These are phyloP conservation scores for Tridacna crocea DNA, from an alignment of 2,888 invertebrate species.

Conservation along the genomic window DNA sequence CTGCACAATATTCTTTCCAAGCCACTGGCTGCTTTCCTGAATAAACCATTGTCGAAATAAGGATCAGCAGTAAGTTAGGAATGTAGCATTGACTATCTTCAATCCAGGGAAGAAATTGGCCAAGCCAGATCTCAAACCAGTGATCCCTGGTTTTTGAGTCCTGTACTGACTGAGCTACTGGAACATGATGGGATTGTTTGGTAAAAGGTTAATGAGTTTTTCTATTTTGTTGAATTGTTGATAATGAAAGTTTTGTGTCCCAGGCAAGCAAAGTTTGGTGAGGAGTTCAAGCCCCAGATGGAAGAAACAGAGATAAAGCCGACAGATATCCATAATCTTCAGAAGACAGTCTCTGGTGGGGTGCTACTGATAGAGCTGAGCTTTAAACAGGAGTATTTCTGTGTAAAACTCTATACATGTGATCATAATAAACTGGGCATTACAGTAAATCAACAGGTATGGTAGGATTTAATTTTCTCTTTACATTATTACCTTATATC, in stretches of 20 bases:
- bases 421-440: constrained; percentile 86
- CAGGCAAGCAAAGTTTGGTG: constrained; percentile 12
- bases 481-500: neutral
- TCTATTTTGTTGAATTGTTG: no score
- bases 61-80: no score
- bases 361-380: constrained; percentile 89
- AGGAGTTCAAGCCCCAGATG: constrained; percentile 15
- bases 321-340: constrained; percentile 85
- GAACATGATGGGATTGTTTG: no score
- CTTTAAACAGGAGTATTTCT: constrained; percentile 90
- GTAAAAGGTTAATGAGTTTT: no score
- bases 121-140: no score
- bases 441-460: constrained; percentile 78
- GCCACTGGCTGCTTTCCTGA: no score
- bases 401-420: constrained; percentile 88
- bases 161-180: no score
- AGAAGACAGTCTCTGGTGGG: constrained; percentile 89
- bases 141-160: no score
- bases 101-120: no score
- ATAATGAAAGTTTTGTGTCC: neutral
- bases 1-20: no score
- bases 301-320: constrained; percentile 53
- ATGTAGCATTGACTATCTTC: no score
- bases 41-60: no score
- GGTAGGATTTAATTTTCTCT: constrained; percentile 24